phyloP scores from a whole-genome alignment of 2,888 invertebrate species.

The Thecophora atra region DNA sequence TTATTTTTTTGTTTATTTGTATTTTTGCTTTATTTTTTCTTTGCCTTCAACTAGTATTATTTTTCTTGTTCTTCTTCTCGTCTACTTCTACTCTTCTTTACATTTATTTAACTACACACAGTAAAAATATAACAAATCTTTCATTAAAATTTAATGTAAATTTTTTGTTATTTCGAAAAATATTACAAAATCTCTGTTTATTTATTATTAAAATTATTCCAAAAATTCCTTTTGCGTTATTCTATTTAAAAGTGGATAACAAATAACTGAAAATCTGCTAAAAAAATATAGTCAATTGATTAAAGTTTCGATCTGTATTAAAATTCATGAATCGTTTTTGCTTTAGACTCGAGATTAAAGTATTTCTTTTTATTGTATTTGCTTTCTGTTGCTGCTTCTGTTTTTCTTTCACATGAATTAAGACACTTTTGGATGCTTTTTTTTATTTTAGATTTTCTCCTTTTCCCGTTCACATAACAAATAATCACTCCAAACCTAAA shows the following conservation, averaged over 20 bases:
- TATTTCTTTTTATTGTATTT: too few relatives aligned
- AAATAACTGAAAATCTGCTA: neutral
- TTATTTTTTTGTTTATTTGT: slow-evolving; percentile 6
- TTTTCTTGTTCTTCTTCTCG: neutral
- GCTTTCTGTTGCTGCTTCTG: neutral
- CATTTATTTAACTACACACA: neutral
- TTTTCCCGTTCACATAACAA: neutral
- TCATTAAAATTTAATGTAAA: neutral
- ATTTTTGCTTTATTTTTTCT: neutral
- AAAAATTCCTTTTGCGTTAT: neutral
- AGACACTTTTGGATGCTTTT: slow-evolving; percentile 26
- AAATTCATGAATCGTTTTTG: too few relatives aligned
- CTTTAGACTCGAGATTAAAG: too few relatives aligned
- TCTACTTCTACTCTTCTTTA: neutral
- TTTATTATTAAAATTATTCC: neutral
- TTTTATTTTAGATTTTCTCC: neutral
- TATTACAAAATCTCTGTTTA: neutral
- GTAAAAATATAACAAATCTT: neutral
- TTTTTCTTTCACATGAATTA: slow-evolving; percentile 20
- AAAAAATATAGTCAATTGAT: neutral
- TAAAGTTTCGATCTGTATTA: neutral
- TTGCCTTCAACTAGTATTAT: neutral
- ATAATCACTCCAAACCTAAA: neutral
- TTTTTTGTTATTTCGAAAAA: neutral
- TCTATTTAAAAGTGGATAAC: neutral